Evolutionary conservation across 2,797 vertebrate genomes (phyloP).

Genomic region (Parauchenoglanis ngamensis): DNA sequence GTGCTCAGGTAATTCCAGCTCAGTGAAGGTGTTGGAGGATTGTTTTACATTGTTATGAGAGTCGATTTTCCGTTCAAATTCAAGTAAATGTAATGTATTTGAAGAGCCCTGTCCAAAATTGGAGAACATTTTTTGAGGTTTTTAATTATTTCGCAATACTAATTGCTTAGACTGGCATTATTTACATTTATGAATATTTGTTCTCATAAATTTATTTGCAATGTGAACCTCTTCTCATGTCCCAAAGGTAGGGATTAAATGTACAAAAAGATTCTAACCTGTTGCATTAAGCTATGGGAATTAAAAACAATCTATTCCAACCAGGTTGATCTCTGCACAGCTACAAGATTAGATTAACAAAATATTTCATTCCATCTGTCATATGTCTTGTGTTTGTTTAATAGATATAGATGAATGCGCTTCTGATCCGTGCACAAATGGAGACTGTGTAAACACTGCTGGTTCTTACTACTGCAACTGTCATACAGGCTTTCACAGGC

Average conservation of each 20-base stretch:
- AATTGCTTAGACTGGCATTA: not conserved
- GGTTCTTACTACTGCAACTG: conserved; percentile 81
- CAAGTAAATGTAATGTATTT: not conserved
- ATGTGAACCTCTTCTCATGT: not conserved
- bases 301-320: not conserved
- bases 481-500: conserved; percentile 74
- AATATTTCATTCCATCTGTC: conserved; percentile 5
- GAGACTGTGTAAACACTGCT: conserved; percentile 78
- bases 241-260: not conserved
- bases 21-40: not conserved
- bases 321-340: not conserved
- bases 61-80: not conserved
- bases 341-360: not conserved
- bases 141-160: not conserved
- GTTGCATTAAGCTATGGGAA: not conserved
- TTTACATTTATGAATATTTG: not conserved
- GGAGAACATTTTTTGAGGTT: not conserved
- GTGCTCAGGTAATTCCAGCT: conserved; percentile 69
- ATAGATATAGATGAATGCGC: conserved; percentile 77
- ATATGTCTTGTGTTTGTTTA: conserved; percentile 24
- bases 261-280: not conserved
- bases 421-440: conserved; percentile 74
- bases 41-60: not conserved
- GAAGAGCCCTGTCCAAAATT: not conserved
- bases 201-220: not conserved